Base-by-base conservation (phyloP, 2,888 invertebrate genomes). In the Lymantria dispar region DNA sequence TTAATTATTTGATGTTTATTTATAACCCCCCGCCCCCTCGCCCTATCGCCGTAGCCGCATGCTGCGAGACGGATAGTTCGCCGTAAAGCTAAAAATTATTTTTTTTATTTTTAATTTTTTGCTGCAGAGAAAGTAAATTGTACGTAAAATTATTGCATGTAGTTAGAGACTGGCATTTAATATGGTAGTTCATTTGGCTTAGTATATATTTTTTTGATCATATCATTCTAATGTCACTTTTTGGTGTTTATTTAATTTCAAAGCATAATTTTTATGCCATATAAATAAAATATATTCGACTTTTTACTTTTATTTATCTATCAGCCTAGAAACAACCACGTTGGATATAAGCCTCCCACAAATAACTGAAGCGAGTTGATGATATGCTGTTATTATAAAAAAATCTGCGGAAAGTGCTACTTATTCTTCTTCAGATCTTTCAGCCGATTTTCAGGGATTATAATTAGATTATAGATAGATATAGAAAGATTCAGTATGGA, bases 41-140 rank as follows among this genome's bases (percentile, higher is more conserved):
- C 55, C 64, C 64, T 57, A 53, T 40, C 50, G 53, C 48, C 50
- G 57, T 58, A 75, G 78, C 73, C 63, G 86, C 85, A 83, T 84
- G 85, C 59, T 50, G 73, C 61, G 22, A 60, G 56, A 53, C 58
- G 47, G 36, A 48, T 62, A 60, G 73, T 67, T 58, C 68, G 71
- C 67, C 63, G 70, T 73, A 64, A 73, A 37, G 76, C 74, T 74
- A 67, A 74, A 69, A 22, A 22, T 50, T 55, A 31, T 13, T 45
- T 45, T 62, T 56, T 57, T 64, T 63, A 65, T 70, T 72, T 71
- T 63, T 73, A 70, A 70, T 76, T 74, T 65, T 58, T 74, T 64
- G 88, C 87, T 72, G 86, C 88, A 88, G 89, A 87, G 88, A 88
- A 88, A 89, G 86, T 89, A 87, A 88, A 84, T 82, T 85, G 81